Conservation (phyloP, 2,888 invertebrate genomes). For the Epicampocera succincta region DNA sequence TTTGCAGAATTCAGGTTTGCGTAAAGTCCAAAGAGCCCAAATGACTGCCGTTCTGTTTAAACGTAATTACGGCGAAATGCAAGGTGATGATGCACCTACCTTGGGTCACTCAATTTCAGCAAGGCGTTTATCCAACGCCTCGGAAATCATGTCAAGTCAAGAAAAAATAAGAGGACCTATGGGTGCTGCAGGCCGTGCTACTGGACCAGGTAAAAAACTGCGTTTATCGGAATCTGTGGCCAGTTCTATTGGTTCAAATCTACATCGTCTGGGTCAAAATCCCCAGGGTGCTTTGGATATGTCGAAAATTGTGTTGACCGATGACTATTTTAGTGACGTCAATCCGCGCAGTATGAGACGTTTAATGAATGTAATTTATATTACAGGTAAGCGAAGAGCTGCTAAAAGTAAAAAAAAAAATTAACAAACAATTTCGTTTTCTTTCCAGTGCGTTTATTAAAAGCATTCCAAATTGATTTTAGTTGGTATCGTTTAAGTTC, state of each 20-base stretch:
- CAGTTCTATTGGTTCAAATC: constrained; percentile 93
- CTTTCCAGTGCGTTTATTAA: constrained; percentile 91
- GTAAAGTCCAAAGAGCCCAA: constrained; percentile 93
- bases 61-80: constrained; percentile 79
- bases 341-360: constrained; percentile 98
- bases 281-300: constrained; percentile 83
- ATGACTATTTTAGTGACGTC: constrained; percentile 99
- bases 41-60: constrained; percentile 85
- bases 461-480: constrained; percentile 99
- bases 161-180: constrained; percentile 85
- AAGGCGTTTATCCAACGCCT: constrained; percentile 89
- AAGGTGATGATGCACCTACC: constrained; percentile 78
- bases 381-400: constrained; percentile 86
- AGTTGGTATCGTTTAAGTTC: constrained; percentile 99
- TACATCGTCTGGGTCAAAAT: constrained; percentile 89
- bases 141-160: constrained; percentile 90
- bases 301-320: constrained; percentile 93
- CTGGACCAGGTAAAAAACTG: constrained; percentile 84
- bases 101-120: constrained; percentile 85
- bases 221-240: constrained; percentile 94
- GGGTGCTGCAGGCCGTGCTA: constrained; percentile 81
- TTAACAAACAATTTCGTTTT: background rate
- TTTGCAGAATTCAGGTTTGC: constrained; percentile 96
- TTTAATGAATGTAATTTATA: constrained; percentile 97
- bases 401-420: background rate